Evolutionary conservation across 2,797 vertebrate species (phyloP).

Genomic region (Halcyon chelicuti): DNA sequence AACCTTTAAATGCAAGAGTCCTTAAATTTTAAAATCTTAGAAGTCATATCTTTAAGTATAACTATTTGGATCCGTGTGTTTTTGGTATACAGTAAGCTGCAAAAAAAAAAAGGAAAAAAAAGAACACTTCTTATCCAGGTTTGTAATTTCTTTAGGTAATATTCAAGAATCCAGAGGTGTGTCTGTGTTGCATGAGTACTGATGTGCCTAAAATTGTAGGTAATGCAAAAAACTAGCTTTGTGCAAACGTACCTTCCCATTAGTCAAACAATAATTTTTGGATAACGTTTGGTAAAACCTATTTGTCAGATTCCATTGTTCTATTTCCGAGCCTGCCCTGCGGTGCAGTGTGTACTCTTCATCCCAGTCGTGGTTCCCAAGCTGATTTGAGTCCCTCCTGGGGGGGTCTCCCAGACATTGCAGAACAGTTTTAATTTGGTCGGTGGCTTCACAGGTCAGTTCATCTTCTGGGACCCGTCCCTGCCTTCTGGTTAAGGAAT

Average conservation of each 20-base stretch:
- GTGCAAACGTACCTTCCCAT: not conserved
- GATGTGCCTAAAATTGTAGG: not conserved
- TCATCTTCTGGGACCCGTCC: constrained; percentile 55
- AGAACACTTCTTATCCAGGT: not conserved
- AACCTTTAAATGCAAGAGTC: not conserved
- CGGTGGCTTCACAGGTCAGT: constrained; percentile 50
- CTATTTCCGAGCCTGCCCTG: not conserved
- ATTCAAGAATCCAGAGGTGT: not conserved
- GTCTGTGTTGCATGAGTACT: not conserved
- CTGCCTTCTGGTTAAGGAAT: constrained; percentile 73
- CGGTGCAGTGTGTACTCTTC: not conserved
- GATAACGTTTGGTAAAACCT: not conserved
- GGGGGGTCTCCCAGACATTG: not conserved
- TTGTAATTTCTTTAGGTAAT: not conserved
- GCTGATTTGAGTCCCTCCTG: not conserved
- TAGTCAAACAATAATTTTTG: not conserved
- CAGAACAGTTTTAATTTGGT: constrained; percentile 44
- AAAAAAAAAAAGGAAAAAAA: not conserved
- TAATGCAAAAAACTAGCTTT: not conserved
- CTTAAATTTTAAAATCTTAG: not conserved
- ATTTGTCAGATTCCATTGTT: not conserved
- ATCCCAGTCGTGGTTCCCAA: not conserved
- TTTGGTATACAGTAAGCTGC: not conserved
- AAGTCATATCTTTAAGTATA: not conserved
- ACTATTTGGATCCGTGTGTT: not conserved